Evolutionary conservation across 2,888 invertebrate genomes (phyloP), one percentile per base, ranked within the genome.

Genomic region (Erannis defoliaria): DNA sequence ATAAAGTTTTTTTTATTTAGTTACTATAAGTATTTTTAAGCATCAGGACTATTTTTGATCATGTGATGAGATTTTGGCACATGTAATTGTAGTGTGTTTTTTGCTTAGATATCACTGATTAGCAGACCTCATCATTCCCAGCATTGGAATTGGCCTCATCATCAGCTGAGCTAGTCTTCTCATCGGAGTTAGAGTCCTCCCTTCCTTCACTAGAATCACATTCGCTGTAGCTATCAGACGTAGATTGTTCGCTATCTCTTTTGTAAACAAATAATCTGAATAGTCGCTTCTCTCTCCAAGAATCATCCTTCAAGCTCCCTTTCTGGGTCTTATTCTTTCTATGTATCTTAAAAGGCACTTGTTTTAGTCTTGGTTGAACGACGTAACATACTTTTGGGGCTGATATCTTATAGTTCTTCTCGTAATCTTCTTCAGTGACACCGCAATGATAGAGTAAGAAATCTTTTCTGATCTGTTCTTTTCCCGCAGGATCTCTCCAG

Each of bases 181-280:
- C 46, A 48, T 55, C 46, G 18, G 55, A 66, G 54, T 66, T 31
- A 51, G 50, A 55, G 40, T 45, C 49, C 40, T 51, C 58, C 1
- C 64, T 61, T 4, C 77, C 76, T 29, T 78, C 85, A 62, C 80
- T 83, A 1, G 89, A 87, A 48, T 92, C 92, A 60, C 88, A 91
- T 69, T 92, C 92, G 60, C 93, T 93, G 71, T 92, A 93, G 71
- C 92, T 92, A 64, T 92, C 91, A 1, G 92, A 90, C 0, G 89
- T 88, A 0, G 90, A 85, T 55, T 81, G 79, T 58, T 89, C 90
- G 66, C 88, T 90, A 18, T 90, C 89, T 61, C 84, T 80, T 73
- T 78, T 86, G 35, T 84, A 82, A 0, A 81, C 75, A 56, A 93
- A 93, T 14, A 93, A 65, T 74, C 86, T 91, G 37, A 92, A 90